These are phyloP conservation scores for Drosophila demipolita DNA, from an alignment of 2,888 invertebrate genomes.

Conservation along the genomic window DNA sequence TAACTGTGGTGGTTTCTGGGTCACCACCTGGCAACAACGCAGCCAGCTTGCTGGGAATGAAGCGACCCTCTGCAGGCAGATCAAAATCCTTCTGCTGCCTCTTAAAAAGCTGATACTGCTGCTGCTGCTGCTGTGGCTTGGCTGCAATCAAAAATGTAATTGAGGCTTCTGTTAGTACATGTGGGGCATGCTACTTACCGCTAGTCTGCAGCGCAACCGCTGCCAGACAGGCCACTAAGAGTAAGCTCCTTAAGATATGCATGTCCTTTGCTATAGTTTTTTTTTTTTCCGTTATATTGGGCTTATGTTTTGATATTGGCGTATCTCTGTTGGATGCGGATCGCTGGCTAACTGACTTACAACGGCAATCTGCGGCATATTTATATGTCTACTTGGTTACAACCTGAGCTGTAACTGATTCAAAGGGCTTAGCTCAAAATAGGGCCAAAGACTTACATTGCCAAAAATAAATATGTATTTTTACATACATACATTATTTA, in stretches of 20 bases:
- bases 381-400: constrained; percentile 62
- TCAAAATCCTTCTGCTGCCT: constrained; percentile 45
- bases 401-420: constrained; percentile 41
- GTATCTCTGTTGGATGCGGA: constrained; percentile 55
- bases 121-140: constrained; percentile 49
- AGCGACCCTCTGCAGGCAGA: constrained; percentile 57
- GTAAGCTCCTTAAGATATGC: constrained; percentile 53
- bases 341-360: constrained; percentile 70
- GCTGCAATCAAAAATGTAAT: constrained; percentile 26
- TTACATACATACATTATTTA: neutral
- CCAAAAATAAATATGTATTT: neutral
- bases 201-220: constrained; percentile 44
- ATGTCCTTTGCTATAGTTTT: constrained; percentile 37
- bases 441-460: constrained; percentile 27
- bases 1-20: neutral
- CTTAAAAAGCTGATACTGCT: constrained; percentile 45
- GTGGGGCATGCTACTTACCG: constrained; percentile 45
- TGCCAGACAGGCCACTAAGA: constrained; percentile 63
- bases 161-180: neutral
- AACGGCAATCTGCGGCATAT: constrained; percentile 56
- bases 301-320: neutral
- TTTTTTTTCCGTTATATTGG: neutral
- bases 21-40: constrained; percentile 28
- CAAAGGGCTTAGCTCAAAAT: constrained; percentile 15
- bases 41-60: constrained; percentile 49